A percentile compares a stretch with the other conserved stretches of the same genome.
phyloP scores from a whole-genome alignment of 2,888 invertebrate genomes.

The Malacosoma neustria region DNA sequence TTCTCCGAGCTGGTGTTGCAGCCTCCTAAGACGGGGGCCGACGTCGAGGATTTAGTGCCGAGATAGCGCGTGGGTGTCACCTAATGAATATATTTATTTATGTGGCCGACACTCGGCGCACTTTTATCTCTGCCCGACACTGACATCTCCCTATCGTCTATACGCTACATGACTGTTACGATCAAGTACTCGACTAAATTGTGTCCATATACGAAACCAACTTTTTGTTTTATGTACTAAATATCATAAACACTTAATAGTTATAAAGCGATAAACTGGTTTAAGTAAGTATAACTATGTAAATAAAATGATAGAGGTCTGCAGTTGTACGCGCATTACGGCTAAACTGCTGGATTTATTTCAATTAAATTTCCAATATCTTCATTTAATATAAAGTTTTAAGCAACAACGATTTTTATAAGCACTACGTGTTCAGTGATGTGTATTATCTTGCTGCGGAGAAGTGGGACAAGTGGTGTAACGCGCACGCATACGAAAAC shows the following conservation, averaged over 20 bases:
- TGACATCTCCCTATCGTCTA: constrained; percentile 35
- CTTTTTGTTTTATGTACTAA: constrained; percentile 7
- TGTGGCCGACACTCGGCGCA: constrained; percentile 37
- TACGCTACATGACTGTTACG: constrained; percentile 15
- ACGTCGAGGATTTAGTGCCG: constrained; percentile 64
- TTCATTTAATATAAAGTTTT: too few relatives aligned
- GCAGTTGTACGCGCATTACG: too few relatives aligned
- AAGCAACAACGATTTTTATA: too few relatives aligned
- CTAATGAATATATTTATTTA: constrained; percentile 74
- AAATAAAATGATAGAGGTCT: too few relatives aligned
- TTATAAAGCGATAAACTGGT: too few relatives aligned
- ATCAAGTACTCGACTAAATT: constrained; percentile 7
- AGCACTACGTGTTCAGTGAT: too few relatives aligned
- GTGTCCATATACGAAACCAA: constrained; percentile 8
- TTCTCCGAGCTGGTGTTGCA: constrained; percentile 21
- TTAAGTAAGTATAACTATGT: too few relatives aligned
- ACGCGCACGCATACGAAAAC: too few relatives aligned
- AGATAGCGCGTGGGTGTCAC: constrained; percentile 70
- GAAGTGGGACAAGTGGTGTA: too few relatives aligned
- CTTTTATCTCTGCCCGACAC: constrained; percentile 52
- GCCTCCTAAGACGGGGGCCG: constrained; percentile 53
- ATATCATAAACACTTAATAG: constrained; percentile 4
- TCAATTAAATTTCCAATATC: too few relatives aligned
- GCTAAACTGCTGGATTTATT: too few relatives aligned
- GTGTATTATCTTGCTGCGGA: too few relatives aligned